A percentile compares a stretch with the other conserved stretches of the same genome.
Conservation (phyloP, 2,888 invertebrate genomes). For the Neelides folsomi region DNA sequence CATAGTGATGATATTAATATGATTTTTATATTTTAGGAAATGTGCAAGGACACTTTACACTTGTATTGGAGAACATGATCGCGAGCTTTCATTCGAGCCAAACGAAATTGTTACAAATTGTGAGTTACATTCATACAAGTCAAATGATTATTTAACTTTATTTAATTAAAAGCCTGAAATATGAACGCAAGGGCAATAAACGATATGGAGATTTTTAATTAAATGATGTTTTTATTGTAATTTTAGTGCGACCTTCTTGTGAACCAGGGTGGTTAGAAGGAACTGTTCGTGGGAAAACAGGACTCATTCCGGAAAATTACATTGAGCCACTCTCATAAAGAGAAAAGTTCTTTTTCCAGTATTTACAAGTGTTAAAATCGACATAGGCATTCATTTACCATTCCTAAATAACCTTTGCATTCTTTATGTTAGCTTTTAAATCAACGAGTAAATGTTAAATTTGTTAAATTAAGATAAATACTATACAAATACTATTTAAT, state of each 20-base stretch:
- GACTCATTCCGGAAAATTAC: conserved; percentile 91
- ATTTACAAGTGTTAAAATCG: no score
- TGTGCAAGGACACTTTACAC: conserved; percentile 88
- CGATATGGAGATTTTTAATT: no score
- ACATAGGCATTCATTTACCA: no score
- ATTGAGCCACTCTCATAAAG: conserved; percentile 71
- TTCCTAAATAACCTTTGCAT: no score
- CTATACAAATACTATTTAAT: no score
- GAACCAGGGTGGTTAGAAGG: conserved; percentile 98
- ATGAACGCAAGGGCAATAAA: no score
- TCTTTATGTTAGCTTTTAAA: no score
- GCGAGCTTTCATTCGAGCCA: conserved; percentile 93
- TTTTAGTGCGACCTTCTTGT: conserved; percentile 65
- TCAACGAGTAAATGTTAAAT: no score
- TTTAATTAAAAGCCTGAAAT: background rate
- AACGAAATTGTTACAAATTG: conserved; percentile 97
- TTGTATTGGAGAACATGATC: conserved; percentile 90
- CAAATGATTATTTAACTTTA: conserved; percentile 3
- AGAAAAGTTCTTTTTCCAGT: background rate
- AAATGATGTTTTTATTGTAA: no score
- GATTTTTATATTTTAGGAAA: conserved; percentile 40
- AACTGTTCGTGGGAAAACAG: conserved; percentile 75
- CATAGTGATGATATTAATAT: background rate
- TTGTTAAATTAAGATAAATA: no score
- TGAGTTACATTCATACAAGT: conserved; percentile 43